Percentiles rank a stretch among this genome's conserved stretches.
Conservation (phyloP, 1,140 invertebrate genomes). For the Ephestia elutella region DNA sequence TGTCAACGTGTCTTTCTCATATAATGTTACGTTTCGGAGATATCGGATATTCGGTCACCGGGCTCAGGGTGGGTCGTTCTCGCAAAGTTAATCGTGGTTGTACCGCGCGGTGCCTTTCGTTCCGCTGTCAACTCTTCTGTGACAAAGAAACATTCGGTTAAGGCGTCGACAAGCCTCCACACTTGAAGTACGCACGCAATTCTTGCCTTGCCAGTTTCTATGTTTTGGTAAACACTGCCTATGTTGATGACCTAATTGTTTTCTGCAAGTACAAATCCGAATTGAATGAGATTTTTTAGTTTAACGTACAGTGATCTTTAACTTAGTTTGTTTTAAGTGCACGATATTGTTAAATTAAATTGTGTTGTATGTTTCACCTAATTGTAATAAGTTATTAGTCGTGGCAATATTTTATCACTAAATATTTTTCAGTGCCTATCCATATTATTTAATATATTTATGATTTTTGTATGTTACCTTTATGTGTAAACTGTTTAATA, state of each 20-base stretch:
- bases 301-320: slow-evolving; percentile 69
- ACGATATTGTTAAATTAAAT: slow-evolving; percentile 70
- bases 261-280: slow-evolving; percentile 72
- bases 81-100: slow-evolving; percentile 46
- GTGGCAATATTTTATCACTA: slow-evolving; percentile 67
- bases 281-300: slow-evolving; percentile 71
- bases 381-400: slow-evolving; percentile 68
- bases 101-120: slow-evolving; percentile 24
- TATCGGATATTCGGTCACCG: slow-evolving; percentile 23
- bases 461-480: slow-evolving; percentile 69
- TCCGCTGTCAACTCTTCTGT: slow-evolving; percentile 63
- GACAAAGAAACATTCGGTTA: slow-evolving; percentile 59
- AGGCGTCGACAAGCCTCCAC: slow-evolving; percentile 7
- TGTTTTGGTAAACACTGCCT: slow-evolving; percentile 68
- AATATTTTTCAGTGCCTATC: slow-evolving; percentile 59
- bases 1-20: slow-evolving; percentile 1
- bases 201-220: slow-evolving; percentile 71
- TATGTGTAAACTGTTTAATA: slow-evolving; percentile 71
- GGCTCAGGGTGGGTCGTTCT: slow-evolving; percentile 43
- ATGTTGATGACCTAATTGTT: slow-evolving; percentile 61
- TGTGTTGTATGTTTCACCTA: slow-evolving; percentile 71
- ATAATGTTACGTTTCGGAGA: not conserved
- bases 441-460: slow-evolving; percentile 64
- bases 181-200: slow-evolving; percentile 64
- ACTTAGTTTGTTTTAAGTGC: slow-evolving; percentile 70